A percentile compares a stretch with the other conserved stretches of the same genome.
Conservation (phyloP, 2,797 vertebrate species). For the Tympanoctomys barrerae region DNA sequence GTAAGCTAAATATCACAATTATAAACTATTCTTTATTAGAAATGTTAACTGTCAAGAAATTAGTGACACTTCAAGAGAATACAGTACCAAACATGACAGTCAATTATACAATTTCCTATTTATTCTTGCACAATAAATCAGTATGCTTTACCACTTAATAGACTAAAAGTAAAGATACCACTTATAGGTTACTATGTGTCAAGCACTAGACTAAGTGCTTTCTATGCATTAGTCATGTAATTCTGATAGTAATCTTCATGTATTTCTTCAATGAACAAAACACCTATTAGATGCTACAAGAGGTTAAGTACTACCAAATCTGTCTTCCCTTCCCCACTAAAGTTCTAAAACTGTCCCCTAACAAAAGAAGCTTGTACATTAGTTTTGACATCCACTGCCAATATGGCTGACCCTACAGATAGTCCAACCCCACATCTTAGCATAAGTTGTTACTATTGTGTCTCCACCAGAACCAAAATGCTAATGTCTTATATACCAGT, state of each 20-base stretch:
- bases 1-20: neutral
- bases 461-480: slow-evolving; percentile 1
- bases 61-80: neutral
- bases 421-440: neutral
- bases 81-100: neutral
- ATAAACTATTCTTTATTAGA: neutral
- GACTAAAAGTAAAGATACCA: neutral
- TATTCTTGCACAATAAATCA: neutral
- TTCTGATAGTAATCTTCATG: neutral
- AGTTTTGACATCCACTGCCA: neutral
- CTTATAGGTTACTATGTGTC: neutral
- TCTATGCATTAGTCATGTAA: neutral
- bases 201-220: neutral
- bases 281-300: neutral
- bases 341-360: neutral
- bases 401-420: neutral
- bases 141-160: neutral
- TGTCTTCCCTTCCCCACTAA: neutral
- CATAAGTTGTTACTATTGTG: neutral
- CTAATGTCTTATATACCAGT: neutral
- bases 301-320: neutral
- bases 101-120: neutral
- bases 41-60: slow-evolving; percentile 9
- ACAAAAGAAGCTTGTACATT: neutral
- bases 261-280: neutral